phyloP scores from a whole-genome alignment of 2,888 invertebrate genomes.

The Aphodius sticticus region DNA sequence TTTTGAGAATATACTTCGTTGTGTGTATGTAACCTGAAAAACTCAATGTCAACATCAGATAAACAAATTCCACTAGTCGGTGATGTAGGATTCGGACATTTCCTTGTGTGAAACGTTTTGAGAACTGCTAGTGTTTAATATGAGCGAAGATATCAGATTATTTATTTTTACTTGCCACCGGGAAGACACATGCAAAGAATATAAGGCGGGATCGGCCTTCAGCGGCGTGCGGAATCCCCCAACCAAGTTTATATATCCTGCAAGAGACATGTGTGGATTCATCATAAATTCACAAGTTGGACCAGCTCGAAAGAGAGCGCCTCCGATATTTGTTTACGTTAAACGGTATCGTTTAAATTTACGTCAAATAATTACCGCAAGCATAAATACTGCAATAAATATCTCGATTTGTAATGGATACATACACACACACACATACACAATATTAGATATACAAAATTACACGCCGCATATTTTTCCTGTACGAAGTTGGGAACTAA shows the following conservation, averaged over 20 bases:
- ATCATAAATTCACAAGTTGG: not conserved
- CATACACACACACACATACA: not conserved
- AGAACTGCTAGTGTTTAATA: too few relatives aligned
- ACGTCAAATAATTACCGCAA: not conserved
- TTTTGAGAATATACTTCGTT: too few relatives aligned
- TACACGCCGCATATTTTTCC: not conserved
- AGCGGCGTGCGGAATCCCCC: constrained; percentile 19
- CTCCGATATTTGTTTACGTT: not conserved
- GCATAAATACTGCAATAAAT: not conserved
- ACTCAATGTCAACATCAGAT: too few relatives aligned
- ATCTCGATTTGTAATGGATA: not conserved
- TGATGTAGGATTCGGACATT: too few relatives aligned
- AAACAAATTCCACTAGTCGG: too few relatives aligned
- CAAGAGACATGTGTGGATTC: constrained; percentile 11
- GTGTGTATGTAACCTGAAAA: too few relatives aligned
- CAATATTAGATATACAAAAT: not conserved
- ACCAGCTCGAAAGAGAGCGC: not conserved
- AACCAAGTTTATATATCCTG: constrained; percentile 14
- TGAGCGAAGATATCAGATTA: too few relatives aligned
- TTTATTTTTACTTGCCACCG: too few relatives aligned
- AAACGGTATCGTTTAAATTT: not conserved
- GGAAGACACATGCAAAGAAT: constrained; percentile 19
- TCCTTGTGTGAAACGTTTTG: too few relatives aligned
- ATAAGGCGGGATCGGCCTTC: constrained; percentile 20
- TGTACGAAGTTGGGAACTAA: not conserved